These are phyloP conservation scores for Tetranychus truncatus DNA, from an alignment of 2,888 invertebrate species.

Conservation along the genomic window DNA sequence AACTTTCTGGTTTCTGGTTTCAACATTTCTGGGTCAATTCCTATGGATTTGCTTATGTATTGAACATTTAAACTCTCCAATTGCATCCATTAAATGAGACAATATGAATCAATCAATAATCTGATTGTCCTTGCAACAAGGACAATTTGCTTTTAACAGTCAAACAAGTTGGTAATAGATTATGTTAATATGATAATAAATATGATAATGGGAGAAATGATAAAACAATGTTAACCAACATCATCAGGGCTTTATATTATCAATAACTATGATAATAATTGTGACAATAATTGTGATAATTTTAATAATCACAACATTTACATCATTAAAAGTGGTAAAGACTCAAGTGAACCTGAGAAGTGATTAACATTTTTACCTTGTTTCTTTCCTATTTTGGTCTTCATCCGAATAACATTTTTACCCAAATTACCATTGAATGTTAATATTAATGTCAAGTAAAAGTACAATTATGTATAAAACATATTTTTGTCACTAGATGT, in stretches of 20 bases:
- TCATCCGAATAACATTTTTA: no score
- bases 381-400: no score
- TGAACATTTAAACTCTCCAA: no score
- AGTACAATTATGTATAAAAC: no score
- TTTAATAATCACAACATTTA: no score
- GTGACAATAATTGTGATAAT: no score
- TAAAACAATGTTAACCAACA: background rate
- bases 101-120: background rate
- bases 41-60: background rate
- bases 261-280: background rate
- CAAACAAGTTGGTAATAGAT: background rate
- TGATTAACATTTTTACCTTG: no score
- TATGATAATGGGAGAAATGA: background rate
- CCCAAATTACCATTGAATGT: no score
- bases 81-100: background rate
- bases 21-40: background rate
- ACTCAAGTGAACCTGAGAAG: no score
- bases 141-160: background rate
- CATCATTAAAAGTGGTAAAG: no score
- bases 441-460: no score
- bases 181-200: background rate
- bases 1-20: background rate
- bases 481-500: no score
- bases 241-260: background rate
- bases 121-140: background rate